phyloP scores from a whole-genome alignment of 2,888 invertebrate genomes.

The Stenoptilia bipunctidactyla region DNA sequence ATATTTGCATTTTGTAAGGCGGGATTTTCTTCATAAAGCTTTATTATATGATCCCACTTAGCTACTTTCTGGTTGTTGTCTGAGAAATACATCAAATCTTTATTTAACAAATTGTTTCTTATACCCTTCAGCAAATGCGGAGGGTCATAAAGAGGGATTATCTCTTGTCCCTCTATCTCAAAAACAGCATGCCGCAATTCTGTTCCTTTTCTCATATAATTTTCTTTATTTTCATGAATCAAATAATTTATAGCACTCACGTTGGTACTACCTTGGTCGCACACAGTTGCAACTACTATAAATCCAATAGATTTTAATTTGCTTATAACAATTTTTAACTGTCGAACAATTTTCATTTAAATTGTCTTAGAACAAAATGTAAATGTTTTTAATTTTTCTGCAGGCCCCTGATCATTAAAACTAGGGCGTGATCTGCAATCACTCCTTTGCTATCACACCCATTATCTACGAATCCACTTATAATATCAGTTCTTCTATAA shows the following conservation, averaged over 20 bases:
- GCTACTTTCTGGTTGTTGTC: too few relatives aligned
- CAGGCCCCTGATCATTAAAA: background rate
- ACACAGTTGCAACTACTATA: background rate
- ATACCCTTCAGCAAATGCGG: too few relatives aligned
- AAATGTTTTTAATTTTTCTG: background rate
- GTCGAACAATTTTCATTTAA: background rate
- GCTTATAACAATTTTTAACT: background rate
- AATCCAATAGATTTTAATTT: background rate
- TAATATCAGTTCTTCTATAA: background rate
- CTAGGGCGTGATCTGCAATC: background rate
- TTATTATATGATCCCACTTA: too few relatives aligned
- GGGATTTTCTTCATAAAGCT: too few relatives aligned
- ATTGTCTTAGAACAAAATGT: background rate
- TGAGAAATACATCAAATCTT: too few relatives aligned
- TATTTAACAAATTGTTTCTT: too few relatives aligned
- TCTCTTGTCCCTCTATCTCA: too few relatives aligned
- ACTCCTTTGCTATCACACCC: background rate
- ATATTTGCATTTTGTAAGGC: too few relatives aligned
- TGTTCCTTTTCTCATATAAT: background rate
- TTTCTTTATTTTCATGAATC: background rate
- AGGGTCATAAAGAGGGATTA: background rate
- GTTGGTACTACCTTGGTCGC: too few relatives aligned
- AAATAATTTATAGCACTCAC: background rate
- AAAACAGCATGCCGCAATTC: background rate
- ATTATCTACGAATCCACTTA: background rate